Percentiles rank a stretch among this genome's conserved stretches.
phyloP scores from a whole-genome alignment of 1,140 invertebrate genomes.

The Lamellibrachia luymesi region DNA sequence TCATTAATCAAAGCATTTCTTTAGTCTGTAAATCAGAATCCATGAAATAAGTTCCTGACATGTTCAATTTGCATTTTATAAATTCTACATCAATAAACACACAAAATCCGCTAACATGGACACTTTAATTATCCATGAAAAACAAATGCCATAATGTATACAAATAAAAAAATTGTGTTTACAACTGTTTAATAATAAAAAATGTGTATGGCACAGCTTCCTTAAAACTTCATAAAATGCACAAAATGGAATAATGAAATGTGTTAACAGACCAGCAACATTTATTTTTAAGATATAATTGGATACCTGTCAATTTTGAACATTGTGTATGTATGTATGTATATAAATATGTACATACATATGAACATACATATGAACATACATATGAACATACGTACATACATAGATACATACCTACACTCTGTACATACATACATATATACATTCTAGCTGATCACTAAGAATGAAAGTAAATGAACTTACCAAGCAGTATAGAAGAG shows the following conservation, averaged over 20 bases:
- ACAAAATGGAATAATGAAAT: not conserved
- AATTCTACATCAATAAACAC: no score
- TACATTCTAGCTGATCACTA: not conserved
- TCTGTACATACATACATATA: not conserved
- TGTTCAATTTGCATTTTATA: not conserved
- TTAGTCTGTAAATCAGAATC: not conserved
- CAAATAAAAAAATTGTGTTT: not conserved
- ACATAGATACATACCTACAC: not conserved
- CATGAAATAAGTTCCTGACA: not conserved
- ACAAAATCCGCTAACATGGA: not conserved
- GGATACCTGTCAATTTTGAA: no score
- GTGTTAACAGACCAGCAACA: no score
- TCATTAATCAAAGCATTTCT: not conserved
- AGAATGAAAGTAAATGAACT: constrained; percentile 26
- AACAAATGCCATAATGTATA: not conserved
- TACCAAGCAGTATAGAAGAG: constrained; percentile 78
- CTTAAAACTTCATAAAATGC: no score
- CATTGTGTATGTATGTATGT: no score
- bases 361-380: no score
- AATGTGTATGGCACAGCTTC: no score
- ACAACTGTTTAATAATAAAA: not conserved
- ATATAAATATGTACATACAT: no score
- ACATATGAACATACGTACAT: not conserved
- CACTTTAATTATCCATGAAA: not conserved
- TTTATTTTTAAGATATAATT: no score